Percentiles rank a stretch among this genome's conserved stretches.
Evolutionary conservation across 2,113 vertebrate genomes (phyloP).

Genomic region (Lucifuga dentata): DNA sequence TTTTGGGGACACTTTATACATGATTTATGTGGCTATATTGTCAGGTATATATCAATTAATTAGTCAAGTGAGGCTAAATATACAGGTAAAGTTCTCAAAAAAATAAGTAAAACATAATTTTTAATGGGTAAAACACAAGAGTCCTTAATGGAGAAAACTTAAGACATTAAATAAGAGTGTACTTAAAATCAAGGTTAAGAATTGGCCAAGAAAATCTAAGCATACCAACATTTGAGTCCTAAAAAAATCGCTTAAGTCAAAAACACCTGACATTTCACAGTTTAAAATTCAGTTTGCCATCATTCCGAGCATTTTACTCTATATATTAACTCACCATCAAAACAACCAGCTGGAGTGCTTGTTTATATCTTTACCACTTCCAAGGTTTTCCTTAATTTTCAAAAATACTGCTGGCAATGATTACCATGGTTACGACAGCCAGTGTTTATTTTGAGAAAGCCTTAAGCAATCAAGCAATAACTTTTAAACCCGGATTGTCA

Average conservation of each 20-base stretch:
- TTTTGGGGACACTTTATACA: not conserved
- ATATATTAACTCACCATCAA: slow-evolving; percentile 22
- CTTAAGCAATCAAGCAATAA: not conserved
- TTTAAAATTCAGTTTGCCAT: slow-evolving; percentile 10
- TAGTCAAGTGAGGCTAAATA: not conserved
- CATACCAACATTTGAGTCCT: not conserved
- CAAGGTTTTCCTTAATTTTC: not conserved
- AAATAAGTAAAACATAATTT: too few relatives aligned
- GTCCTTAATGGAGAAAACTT: not conserved
- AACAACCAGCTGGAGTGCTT: slow-evolving; percentile 28
- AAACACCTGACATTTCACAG: not conserved
- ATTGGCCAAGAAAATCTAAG: too few relatives aligned
- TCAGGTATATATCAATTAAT: not conserved
- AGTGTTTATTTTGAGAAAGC: slow-evolving; percentile 36
- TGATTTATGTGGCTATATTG: not conserved
- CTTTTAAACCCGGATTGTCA: slow-evolving; percentile 16
- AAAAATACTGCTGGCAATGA: slow-evolving; percentile 8
- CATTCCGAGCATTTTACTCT: not conserved
- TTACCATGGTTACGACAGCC: slow-evolving; percentile 6
- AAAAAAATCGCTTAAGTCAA: not conserved
- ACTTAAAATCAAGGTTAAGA: too few relatives aligned
- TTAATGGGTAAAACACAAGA: not conserved
- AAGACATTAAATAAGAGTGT: too few relatives aligned
- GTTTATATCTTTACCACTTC: slow-evolving; percentile 36
- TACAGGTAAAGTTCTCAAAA: not conserved